phyloP scores from a whole-genome alignment of 2,113 vertebrate genomes.

The Vimba vimba region DNA sequence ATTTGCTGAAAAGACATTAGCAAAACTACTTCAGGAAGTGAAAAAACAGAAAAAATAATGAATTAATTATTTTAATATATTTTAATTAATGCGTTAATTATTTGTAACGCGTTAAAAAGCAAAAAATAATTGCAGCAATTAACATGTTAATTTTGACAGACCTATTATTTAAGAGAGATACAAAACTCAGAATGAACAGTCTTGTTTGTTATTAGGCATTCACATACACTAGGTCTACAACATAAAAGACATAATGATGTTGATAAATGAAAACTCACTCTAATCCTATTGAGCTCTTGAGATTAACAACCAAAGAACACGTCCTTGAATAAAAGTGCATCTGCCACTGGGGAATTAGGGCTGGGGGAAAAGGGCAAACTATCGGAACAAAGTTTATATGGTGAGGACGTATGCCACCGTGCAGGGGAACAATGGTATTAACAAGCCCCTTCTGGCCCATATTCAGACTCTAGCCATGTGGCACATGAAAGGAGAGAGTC shows the following conservation, averaged over 20 bases:
- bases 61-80: too few relatives aligned
- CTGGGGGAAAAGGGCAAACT: constrained; percentile 75
- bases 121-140: too few relatives aligned
- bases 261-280: constrained; percentile 67
- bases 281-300: constrained; percentile 71
- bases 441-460: constrained; percentile 83
- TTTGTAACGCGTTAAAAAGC: too few relatives aligned
- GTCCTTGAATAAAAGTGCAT: constrained; percentile 81
- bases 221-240: neutral
- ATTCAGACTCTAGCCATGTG: constrained; percentile 84
- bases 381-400: constrained; percentile 83
- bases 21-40: too few relatives aligned
- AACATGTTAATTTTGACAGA: too few relatives aligned
- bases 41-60: too few relatives aligned
- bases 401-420: constrained; percentile 74
- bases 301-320: constrained; percentile 63
- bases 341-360: constrained; percentile 73
- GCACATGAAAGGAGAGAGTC: constrained; percentile 81
- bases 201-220: neutral
- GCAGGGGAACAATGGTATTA: constrained; percentile 81
- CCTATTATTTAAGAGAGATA: too few relatives aligned
- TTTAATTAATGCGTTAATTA: too few relatives aligned
- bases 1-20: too few relatives aligned
- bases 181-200: neutral
- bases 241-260: constrained; percentile 46